Evolutionary conservation across 2,113 vertebrate species (phyloP).

Genomic region (Onychostoma macrolepis): DNA sequence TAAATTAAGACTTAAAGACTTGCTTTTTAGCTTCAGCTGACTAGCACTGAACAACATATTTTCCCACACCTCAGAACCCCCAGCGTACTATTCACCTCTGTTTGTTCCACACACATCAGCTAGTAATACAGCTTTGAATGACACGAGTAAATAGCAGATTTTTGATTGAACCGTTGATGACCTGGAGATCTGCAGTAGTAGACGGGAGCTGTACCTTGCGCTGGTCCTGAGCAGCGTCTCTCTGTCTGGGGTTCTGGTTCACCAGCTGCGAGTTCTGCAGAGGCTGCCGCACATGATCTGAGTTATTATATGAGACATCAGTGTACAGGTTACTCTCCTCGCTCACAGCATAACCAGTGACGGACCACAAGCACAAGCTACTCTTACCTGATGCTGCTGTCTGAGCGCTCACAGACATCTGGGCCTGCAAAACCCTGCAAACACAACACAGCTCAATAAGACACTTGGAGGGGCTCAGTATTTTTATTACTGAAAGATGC

Average conservation of each 20-base stretch:
- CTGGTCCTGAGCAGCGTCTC: slow-evolving; percentile 42
- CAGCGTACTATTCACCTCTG: too few species aligned
- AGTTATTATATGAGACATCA: not conserved
- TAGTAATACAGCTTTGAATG: too few species aligned
- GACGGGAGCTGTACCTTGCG: slow-evolving; percentile 58
- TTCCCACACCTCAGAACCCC: not conserved
- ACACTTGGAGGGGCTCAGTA: too few species aligned
- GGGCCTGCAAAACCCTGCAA: slow-evolving; percentile 77
- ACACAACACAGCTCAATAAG: not conserved
- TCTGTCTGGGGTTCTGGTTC: slow-evolving; percentile 71
- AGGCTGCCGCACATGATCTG: slow-evolving; percentile 61
- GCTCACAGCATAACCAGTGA: not conserved
- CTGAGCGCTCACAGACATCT: slow-evolving; percentile 58
- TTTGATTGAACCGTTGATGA: too few species aligned
- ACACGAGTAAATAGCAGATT: not conserved
- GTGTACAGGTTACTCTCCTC: not conserved
- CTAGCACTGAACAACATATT: not conserved
- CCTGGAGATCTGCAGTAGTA: not conserved
- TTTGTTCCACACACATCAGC: too few species aligned
- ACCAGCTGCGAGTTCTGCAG: slow-evolving; percentile 72
- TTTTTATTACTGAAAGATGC: not conserved
- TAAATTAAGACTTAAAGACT: too few species aligned
- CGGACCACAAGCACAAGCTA: too few species aligned
- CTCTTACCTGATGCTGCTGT: slow-evolving; percentile 68
- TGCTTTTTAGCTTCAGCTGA: too few species aligned